Evolutionary conservation across 2,113 vertebrate species (phyloP).

Genomic region (Aptenodytes patagonicus): DNA sequence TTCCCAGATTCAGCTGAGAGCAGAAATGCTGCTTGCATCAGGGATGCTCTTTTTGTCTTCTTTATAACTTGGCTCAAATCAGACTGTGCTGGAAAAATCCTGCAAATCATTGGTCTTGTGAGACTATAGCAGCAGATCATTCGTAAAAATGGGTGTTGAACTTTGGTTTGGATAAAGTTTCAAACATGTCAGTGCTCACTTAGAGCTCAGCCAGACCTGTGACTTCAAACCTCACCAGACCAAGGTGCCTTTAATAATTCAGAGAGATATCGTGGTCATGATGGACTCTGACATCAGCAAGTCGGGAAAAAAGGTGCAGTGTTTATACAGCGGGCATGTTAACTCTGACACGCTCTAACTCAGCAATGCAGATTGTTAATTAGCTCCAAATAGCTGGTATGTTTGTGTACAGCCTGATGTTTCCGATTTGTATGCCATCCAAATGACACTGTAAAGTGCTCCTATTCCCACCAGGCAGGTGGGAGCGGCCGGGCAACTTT

Average conservation of each 20-base stretch:
- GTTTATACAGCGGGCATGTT: neutral
- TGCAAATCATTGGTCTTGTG: neutral
- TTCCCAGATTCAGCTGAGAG: neutral
- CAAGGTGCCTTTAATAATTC: neutral
- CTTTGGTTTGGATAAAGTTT: neutral
- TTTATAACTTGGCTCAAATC: neutral
- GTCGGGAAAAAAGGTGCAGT: accelerated
- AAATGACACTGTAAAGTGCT: neutral
- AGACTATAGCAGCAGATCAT: neutral
- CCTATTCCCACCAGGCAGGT: neutral
- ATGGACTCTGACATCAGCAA: neutral
- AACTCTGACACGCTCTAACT: neutral
- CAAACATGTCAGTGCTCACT: neutral
- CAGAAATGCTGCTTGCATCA: neutral
- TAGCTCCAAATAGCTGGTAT: neutral
- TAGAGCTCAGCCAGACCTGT: neutral
- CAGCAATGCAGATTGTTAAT: neutral
- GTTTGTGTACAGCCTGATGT: neutral
- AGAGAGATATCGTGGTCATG: accelerated
- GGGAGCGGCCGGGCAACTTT: neutral
- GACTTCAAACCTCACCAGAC: neutral
- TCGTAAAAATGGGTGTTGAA: neutral
- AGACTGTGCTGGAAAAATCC: neutral
- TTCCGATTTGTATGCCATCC: neutral
- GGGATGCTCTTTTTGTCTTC: neutral